Conservation (phyloP, 2,797 vertebrate species). For the Gambelia wislizenii region DNA sequence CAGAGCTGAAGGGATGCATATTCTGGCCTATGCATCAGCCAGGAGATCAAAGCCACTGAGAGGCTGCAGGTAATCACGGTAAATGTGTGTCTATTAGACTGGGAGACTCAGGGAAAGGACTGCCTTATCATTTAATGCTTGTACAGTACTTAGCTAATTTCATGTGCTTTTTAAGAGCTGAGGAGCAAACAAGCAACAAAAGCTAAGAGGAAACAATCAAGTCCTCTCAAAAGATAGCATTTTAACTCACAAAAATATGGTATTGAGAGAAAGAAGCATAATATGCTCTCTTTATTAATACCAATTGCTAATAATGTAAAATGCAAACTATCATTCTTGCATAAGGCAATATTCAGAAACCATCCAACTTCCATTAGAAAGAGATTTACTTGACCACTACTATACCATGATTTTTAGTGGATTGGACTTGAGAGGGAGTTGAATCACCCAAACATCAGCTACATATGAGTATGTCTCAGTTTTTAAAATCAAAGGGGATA, state of each 20-base stretch:
- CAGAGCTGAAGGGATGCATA: background rate
- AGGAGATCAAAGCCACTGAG: background rate
- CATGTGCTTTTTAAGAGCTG: background rate
- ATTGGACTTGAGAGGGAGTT: fast-evolving
- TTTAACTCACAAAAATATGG: background rate
- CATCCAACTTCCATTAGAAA: background rate
- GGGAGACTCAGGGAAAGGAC: background rate
- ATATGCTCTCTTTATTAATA: background rate
- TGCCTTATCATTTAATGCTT: background rate
- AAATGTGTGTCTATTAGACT: background rate
- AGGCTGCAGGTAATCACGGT: background rate
- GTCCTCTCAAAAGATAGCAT: background rate
- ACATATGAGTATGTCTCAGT: fast-evolving
- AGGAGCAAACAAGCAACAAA: background rate
- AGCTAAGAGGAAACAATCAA: background rate
- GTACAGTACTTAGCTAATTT: background rate
- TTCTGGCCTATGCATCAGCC: background rate
- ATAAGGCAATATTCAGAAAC: background rate
- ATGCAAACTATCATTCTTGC: background rate
- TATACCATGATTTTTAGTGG: background rate
- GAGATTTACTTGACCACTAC: background rate
- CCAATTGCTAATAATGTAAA: background rate
- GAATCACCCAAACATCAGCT: fast-evolving
- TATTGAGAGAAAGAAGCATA: background rate
- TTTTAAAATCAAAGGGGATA: too few relatives aligned